phyloP scores from a whole-genome alignment of 2,888 invertebrate genomes.

The Oscheius sp. region DNA sequence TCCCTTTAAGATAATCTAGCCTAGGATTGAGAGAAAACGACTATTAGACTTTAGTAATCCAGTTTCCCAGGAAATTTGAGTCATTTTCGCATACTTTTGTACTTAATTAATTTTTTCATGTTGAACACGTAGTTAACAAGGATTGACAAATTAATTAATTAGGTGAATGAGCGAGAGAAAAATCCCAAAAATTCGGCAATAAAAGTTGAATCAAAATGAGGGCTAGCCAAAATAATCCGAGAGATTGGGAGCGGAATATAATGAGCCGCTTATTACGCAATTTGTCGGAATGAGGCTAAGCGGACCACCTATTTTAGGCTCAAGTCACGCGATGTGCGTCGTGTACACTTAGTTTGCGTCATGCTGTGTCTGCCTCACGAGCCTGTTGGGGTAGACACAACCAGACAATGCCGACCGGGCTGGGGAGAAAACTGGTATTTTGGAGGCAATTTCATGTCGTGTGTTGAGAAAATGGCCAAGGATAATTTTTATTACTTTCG shows the following conservation, averaged over 20 bases:
- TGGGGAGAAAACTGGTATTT: slow-evolving; percentile 2
- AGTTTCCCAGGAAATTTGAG: no score
- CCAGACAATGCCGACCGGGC: slow-evolving; percentile 9
- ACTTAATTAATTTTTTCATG: no score
- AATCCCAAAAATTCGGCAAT: neutral
- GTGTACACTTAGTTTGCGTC: slow-evolving; percentile 3
- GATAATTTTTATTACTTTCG: neutral
- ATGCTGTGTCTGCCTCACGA: neutral
- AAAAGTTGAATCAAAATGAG: neutral
- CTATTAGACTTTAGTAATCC: no score
- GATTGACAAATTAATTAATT: no score
- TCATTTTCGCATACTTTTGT: no score
- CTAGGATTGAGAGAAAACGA: no score
- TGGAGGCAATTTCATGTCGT: neutral
- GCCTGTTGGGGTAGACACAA: neutral
- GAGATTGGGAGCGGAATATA: neutral
- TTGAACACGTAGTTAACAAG: no score
- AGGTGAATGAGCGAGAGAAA: no score
- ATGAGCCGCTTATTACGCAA: neutral
- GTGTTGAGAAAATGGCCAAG: no score
- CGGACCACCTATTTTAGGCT: slow-evolving; percentile 19
- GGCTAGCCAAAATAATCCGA: no score
- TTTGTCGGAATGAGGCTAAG: slow-evolving; percentile 2
- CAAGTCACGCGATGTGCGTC: slow-evolving; percentile 15
- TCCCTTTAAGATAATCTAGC: no score